Percentiles rank a stretch among this genome's conserved stretches.
Conservation (phyloP, 2,888 invertebrate species). For the Pseudococcus longispinus region DNA sequence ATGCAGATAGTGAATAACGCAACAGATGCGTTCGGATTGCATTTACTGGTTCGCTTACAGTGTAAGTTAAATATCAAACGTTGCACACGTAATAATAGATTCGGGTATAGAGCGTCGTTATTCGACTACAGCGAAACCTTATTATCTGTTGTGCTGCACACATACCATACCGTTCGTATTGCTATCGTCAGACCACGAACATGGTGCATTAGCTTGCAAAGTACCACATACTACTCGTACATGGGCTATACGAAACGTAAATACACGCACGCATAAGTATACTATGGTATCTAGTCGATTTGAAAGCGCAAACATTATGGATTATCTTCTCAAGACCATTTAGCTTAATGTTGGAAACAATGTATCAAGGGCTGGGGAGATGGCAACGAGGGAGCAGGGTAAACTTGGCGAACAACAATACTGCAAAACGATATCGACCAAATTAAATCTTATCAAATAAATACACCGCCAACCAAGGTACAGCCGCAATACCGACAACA, state of each 20-base stretch:
- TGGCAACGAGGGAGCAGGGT: neutral
- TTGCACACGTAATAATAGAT: slow-evolving; percentile 12
- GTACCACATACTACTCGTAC: neutral
- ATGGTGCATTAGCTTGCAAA: neutral
- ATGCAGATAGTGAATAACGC: neutral
- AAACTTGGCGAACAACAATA: neutral
- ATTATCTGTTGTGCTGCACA: neutral
- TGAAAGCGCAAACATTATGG: slow-evolving; percentile 15
- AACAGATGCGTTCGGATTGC: slow-evolving; percentile 12
- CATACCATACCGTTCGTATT: neutral
- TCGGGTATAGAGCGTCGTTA: neutral
- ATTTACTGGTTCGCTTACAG: neutral
- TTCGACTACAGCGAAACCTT: slow-evolving; percentile 12
- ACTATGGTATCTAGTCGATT: neutral
- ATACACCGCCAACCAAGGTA: neutral
- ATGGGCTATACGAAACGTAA: neutral
- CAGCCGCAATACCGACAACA: neutral
- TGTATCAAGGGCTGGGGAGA: neutral
- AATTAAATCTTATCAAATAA: slow-evolving; percentile 26
- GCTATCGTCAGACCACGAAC: neutral
- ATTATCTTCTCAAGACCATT: slow-evolving; percentile 5
- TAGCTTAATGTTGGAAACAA: slow-evolving; percentile 9
- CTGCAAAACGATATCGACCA: slow-evolving; percentile 1
- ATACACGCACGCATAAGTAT: no score
- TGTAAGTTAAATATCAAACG: slow-evolving; percentile 4